These are phyloP conservation scores for Nephrotoma appendiculata DNA, from an alignment of 2,888 invertebrate genomes.

Conservation along the genomic window DNA sequence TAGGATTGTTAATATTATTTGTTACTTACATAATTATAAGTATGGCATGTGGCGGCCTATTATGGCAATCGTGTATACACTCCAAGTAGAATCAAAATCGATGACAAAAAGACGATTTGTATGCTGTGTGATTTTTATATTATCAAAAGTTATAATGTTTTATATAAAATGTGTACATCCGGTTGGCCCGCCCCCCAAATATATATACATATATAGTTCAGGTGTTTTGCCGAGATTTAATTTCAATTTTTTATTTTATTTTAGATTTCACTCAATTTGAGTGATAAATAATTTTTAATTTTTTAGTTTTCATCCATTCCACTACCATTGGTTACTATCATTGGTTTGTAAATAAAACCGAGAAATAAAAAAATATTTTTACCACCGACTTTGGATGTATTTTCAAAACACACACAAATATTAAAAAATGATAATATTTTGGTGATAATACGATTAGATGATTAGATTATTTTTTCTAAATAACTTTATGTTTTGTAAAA, in stretches of 20 bases:
- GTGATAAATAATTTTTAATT: neutral
- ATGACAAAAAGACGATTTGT: neutral
- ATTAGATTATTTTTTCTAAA: neutral
- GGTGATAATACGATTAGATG: neutral
- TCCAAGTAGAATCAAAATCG: neutral
- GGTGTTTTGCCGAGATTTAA: neutral
- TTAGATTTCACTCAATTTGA: neutral
- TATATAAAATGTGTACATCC: neutral
- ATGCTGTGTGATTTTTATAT: neutral
- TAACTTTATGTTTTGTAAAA: neutral
- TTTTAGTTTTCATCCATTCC: neutral
- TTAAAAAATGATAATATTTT: neutral
- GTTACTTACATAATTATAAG: conserved; percentile 73
- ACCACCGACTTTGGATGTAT: neutral
- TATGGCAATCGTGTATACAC: conserved; percentile 57
- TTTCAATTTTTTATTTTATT: neutral
- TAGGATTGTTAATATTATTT: conserved; percentile 48
- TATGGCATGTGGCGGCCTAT: conserved; percentile 73
- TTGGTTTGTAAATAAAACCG: neutral
- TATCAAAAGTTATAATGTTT: neutral
- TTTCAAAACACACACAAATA: neutral
- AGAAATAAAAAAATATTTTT: neutral
- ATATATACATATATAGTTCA: neutral
- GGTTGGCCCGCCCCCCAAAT: neutral
- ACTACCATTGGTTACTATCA: neutral